Percentiles rank a stretch among this genome's conserved stretches.
phyloP scores from a whole-genome alignment of 1,140 invertebrate genomes.

The Meloidogyne chitwoodi region DNA sequence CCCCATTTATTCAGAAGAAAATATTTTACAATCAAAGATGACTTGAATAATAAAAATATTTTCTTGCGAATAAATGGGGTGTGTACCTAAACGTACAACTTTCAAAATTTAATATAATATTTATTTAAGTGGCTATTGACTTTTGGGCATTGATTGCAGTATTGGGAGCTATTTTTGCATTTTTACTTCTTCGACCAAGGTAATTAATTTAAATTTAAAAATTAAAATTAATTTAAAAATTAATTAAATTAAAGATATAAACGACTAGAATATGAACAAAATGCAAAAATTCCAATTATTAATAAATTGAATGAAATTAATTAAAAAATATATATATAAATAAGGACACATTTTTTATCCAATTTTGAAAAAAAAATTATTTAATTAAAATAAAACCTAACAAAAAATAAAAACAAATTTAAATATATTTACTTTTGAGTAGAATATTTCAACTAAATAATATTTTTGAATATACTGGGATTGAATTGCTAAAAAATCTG shows the following conservation, averaged over 20 bases:
- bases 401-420: too few species aligned
- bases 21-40: too few species aligned
- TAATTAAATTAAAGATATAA: constrained; percentile 31
- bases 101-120: too few species aligned
- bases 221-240: neutral
- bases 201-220: constrained; percentile 18
- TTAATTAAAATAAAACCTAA: neutral
- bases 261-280: constrained; percentile 42
- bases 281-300: constrained; percentile 7
- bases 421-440: too few species aligned
- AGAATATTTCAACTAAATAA: too few species aligned
- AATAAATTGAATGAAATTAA: neutral
- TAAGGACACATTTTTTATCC: neutral
- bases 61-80: too few species aligned
- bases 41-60: too few species aligned
- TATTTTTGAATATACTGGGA: too few species aligned
- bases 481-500: too few species aligned
- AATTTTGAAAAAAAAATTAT: too few species aligned
- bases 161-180: constrained; percentile 35
- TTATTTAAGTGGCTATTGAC: constrained; percentile 34
- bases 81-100: too few species aligned
- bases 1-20: neutral
- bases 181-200: constrained; percentile 39
- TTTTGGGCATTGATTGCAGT: constrained; percentile 43
- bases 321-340: neutral